A percentile compares a stretch with the other conserved stretches of the same genome.
These are phyloP conservation scores for Maccullochella peelii DNA, from an alignment of 2,113 vertebrate genomes.

Conservation along the genomic window DNA sequence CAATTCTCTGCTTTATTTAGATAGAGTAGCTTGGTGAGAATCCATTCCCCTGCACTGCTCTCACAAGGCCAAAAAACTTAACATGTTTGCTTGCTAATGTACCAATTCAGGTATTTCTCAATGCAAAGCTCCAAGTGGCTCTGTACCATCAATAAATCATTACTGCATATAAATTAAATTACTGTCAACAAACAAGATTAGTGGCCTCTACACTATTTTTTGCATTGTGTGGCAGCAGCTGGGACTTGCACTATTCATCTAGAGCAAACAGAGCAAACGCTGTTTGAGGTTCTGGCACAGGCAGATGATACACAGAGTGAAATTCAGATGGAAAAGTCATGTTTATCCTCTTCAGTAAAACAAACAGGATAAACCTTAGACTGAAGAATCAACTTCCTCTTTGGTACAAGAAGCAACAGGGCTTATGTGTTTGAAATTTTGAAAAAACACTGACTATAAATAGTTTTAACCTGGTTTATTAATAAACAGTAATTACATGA, in stretches of 20 bases:
- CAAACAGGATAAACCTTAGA: conserved; percentile 1
- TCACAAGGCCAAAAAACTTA: conserved; percentile 7
- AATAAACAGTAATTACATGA: background rate
- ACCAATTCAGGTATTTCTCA: background rate
- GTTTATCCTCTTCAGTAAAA: conserved; percentile 16
- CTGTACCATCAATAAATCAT: background rate
- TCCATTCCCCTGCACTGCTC: conserved; percentile 1
- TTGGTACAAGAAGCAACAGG: background rate
- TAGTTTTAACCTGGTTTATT: background rate
- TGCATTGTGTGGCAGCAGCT: background rate
- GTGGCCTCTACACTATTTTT: background rate
- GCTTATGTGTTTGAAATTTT: background rate
- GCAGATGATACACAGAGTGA: conserved; percentile 37
- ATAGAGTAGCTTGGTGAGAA: conserved; percentile 8
- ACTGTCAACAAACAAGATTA: background rate
- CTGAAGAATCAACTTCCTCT: conserved; percentile 6
- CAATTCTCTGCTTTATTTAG: conserved; percentile 30
- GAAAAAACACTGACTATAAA: background rate
- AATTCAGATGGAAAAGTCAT: conserved; percentile 30
- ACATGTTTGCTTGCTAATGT: background rate
- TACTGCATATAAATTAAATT: background rate
- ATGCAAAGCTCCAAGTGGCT: background rate
- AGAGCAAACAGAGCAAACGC: conserved; percentile 6
- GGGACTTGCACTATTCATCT: background rate
- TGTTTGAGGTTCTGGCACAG: conserved; percentile 12